phyloP scores from a whole-genome alignment of 2,888 invertebrate species.

The Cephus spinipes region DNA sequence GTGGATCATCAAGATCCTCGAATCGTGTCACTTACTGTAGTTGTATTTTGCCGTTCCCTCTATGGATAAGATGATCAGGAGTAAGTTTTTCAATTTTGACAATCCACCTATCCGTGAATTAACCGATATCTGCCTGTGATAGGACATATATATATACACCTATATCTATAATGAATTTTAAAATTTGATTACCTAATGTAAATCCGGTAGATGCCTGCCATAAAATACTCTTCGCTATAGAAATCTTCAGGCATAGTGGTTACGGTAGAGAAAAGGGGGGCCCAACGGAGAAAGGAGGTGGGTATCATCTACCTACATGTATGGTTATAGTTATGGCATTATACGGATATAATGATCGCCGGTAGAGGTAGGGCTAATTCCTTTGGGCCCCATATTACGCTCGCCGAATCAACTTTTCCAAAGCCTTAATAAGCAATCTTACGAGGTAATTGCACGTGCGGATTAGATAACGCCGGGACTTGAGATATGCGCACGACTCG shows the following conservation, averaged over 20 bases:
- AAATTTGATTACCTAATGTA: no score
- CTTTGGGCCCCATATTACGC: slow-evolving; percentile 59
- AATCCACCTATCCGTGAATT: no score
- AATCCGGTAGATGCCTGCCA: no score
- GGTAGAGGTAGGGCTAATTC: slow-evolving; percentile 60
- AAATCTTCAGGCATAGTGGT: no score
- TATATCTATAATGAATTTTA: background rate
- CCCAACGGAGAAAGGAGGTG: slow-evolving; percentile 39
- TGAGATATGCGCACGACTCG: no score
- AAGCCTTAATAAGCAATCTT: slow-evolving; percentile 65
- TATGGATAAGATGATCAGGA: no score
- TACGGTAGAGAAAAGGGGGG: slow-evolving; percentile 22
- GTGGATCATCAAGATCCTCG: slow-evolving; percentile 2
- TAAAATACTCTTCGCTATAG: no score
- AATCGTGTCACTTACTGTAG: slow-evolving; percentile 7
- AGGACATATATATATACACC: no score
- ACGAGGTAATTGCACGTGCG: slow-evolving; percentile 40
- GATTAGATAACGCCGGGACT: no score
- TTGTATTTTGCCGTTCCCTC: background rate
- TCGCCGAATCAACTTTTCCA: slow-evolving; percentile 64
- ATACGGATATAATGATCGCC: slow-evolving; percentile 57
- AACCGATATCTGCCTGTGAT: no score
- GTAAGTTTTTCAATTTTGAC: no score
- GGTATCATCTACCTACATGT: slow-evolving; percentile 51
- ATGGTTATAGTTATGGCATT: slow-evolving; percentile 49